These are phyloP conservation scores for Mesorhabditis sp. DNA, from an alignment of 2,888 invertebrate genomes.

Conservation along the genomic window DNA sequence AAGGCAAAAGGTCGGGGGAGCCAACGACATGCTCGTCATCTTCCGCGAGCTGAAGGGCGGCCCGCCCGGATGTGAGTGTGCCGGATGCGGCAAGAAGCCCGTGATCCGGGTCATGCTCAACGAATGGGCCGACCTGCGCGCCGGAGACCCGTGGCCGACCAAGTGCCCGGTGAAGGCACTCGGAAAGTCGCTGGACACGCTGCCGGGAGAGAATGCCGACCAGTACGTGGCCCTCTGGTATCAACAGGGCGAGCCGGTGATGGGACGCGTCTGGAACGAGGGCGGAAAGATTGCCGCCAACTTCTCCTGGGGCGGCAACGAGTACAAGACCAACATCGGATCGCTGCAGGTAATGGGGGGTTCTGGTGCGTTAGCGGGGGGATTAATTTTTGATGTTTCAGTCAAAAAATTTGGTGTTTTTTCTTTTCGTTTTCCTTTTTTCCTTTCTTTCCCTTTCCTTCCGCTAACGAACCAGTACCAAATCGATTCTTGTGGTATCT, in stretches of 20 bases:
- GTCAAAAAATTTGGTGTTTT: no score
- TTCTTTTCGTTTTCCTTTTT: no score
- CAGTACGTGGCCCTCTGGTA: conserved; percentile 55
- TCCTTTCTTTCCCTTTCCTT: no score
- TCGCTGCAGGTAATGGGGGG: conserved; percentile 30
- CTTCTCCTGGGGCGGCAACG: conserved; percentile 44
- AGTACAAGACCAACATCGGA: conserved; percentile 46
- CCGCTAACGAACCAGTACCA: no score
- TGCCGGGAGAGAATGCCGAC: conserved; percentile 44
- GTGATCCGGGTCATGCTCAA: conserved; percentile 13
- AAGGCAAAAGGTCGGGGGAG: conserved; percentile 26
- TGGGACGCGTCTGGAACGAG: conserved; percentile 54
- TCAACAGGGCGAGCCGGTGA: conserved; percentile 43
- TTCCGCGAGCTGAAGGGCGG: conserved; percentile 43
- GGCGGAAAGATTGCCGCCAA: conserved; percentile 18
- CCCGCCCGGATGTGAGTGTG: conserved; percentile 25
- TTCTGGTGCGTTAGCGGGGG: no score
- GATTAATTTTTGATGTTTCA: no score
- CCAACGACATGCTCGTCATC: conserved; percentile 47
- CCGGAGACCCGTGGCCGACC: conserved; percentile 44
- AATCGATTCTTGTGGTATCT: no score
- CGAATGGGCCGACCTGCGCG: no score
- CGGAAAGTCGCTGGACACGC: conserved; percentile 42
- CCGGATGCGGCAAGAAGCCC: conserved; percentile 11
- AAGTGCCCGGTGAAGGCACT: conserved; percentile 32